Base-by-base conservation (phyloP, 2,888 invertebrate species). In the Chymomyza fuscimana region DNA sequence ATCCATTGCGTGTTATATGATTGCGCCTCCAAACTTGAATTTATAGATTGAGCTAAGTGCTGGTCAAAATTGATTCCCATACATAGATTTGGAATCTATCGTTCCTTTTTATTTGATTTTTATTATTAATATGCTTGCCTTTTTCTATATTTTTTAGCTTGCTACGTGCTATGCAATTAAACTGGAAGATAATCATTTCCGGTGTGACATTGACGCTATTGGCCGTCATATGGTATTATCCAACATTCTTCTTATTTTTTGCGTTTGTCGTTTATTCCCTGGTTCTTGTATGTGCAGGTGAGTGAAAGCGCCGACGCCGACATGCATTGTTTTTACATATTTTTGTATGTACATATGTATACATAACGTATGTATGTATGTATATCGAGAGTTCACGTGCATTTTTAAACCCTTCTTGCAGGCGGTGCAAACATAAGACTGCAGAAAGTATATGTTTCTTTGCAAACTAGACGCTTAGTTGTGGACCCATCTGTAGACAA, bases 161-260 rank as follows among this genome's bases (percentile, higher is more conserved):
- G 65, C 75, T 90, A 70, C 88, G 90, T 74, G 81, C 87, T n/a
- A 67, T 90, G 82, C 89, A 90, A 81, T 76, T 90, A 60, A 90
- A 90, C 79, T 90, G 90, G 90, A 88, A 84, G 78, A 80, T 90
- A 74, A 89, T 91, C 70, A 78, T 85, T 75, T 87, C 90, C 78
- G 89, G 87, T 72, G 79, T 83, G 70, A 77, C 84, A 51, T 72
- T 89, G 70, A 89, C 90, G 63, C 80, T 92, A 54, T 78, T 91
- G 76, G 90, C 91, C 66, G 89, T 91, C 72, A 90, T 92, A 78
- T 92, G 90, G 87, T 91, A 91, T 82, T 92, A 91, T 88, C 92
- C 92, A 71, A 86, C 90, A 60, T 89, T 92, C 74, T 91, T 92
- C 76, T 87, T 92, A 70, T 89, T 92, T 74, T 90, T 92, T 69